Percentiles rank a stretch among this genome's conserved stretches.
Evolutionary conservation across 2,888 invertebrate species (phyloP).

Genomic region (Cyaniris semiargus): DNA sequence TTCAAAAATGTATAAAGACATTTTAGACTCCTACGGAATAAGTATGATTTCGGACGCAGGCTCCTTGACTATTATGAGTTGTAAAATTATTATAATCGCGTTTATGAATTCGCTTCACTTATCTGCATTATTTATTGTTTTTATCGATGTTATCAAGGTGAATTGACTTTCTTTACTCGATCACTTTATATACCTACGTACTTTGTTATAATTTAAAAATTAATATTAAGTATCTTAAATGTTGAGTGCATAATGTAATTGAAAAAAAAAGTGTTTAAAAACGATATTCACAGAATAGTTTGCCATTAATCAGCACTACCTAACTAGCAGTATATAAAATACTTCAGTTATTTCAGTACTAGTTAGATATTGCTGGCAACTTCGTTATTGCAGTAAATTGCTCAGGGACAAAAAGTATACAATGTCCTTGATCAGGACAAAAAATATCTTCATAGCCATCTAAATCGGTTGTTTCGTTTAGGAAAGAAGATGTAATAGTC

Average conservation of each 20-base stretch:
- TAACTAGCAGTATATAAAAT: too few relatives aligned
- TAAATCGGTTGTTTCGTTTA: too few relatives aligned
- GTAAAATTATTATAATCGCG: background rate
- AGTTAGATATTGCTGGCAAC: too few relatives aligned
- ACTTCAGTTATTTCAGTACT: too few relatives aligned
- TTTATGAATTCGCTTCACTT: slow-evolving; percentile 6
- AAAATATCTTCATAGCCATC: too few relatives aligned
- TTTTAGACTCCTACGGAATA: background rate
- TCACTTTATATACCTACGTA: background rate
- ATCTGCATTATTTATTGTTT: slow-evolving; percentile 19
- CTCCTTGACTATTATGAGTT: background rate
- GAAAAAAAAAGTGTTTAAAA: too few relatives aligned
- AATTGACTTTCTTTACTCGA: slow-evolving; percentile 1
- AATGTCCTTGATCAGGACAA: too few relatives aligned
- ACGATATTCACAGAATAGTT: too few relatives aligned
- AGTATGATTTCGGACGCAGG: background rate
- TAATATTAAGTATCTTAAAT: background rate
- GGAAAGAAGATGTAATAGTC: too few relatives aligned
- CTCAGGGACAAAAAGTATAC: too few relatives aligned
- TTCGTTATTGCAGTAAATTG: too few relatives aligned
- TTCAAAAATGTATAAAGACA: background rate
- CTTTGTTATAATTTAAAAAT: background rate
- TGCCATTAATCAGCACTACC: too few relatives aligned
- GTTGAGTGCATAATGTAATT: background rate
- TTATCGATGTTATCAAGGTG: slow-evolving; percentile 18